phyloP scores from a whole-genome alignment of 2,888 invertebrate species.

The Idaea straminata region DNA sequence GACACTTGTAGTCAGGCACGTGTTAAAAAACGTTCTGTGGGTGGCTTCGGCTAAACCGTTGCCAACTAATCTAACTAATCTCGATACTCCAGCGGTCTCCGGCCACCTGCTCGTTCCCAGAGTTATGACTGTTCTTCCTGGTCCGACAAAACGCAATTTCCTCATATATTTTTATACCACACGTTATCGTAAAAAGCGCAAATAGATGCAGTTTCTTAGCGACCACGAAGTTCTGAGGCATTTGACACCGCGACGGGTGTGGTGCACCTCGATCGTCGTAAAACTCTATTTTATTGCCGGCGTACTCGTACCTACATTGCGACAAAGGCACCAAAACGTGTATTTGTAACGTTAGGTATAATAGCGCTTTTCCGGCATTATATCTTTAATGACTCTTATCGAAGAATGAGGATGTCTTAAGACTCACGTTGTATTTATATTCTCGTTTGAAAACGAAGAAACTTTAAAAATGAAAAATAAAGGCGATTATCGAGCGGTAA shows the following conservation, averaged over 20 bases:
- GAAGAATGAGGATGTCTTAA: conserved; percentile 21
- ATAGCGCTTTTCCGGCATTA: conserved; percentile 26
- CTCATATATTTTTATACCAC: not conserved
- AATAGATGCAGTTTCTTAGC: not conserved
- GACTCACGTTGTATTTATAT: conserved; percentile 10
- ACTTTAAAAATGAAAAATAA: not conserved
- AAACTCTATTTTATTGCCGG: conserved; percentile 5
- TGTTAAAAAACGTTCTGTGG: not conserved
- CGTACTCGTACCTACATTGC: no score
- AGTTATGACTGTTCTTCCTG: not conserved
- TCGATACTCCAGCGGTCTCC: not conserved
- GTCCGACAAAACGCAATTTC: not conserved
- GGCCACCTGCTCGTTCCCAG: not conserved
- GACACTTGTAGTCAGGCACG: not conserved
- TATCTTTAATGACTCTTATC: conserved; percentile 30
- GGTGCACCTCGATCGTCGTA: not conserved
- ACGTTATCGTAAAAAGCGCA: not conserved
- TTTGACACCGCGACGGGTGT: not conserved
- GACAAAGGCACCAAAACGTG: conserved; percentile 17
- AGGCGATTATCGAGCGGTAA: conserved; percentile 32
- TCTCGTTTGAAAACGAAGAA: not conserved
- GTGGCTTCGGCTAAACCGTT: not conserved
- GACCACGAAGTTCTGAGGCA: not conserved
- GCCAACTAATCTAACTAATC: not conserved
- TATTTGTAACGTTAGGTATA: conserved; percentile 17